Base-by-base conservation (phyloP, 2,113 vertebrate genomes). In the Nipponia nippon region DNA sequence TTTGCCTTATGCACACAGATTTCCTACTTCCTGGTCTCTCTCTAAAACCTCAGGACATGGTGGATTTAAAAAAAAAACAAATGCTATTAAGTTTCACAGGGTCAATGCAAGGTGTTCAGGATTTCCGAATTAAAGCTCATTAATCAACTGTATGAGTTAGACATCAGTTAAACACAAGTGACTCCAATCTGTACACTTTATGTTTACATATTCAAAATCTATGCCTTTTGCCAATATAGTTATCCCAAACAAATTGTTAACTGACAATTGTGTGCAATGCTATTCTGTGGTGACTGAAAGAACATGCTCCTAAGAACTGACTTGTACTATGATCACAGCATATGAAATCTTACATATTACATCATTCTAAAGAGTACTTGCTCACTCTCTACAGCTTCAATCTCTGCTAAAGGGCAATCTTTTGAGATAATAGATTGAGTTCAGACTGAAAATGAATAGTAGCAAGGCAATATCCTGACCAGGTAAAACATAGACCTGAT, bases 211-310 rank as follows among this genome's bases (percentile, higher is more conserved):
- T 53, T 75, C 18, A 83, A 71, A 79, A 76, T 61, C 12, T 76
- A 26, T 44, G 56, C 11, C 11, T 85, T 72, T 88, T 11, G 3
- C 25, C 40, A 40, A 20, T 47, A 29, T 11, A 46, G 3, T 44
- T 83, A 44, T 38, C 27, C 20, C 23, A 47, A 79, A 87, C 0
- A 72, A 90, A 38, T 32, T 58, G 27, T 61, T 81, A 49, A 38
- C 12, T 65, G 58, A 50, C 4, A 7, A 16, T 40, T 88, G 12
- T 0, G 0, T 72, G 56, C n/a, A 82, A 13, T 25, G 8, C 9
- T 47, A 4, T 65, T 53, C 40, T 76, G 17, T 44, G 44, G 25
- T 90, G 75, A 55, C 30, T 72, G 58, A 88, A 91, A 76, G 53
- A 90, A 47, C 23, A 18, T 36, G 25, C 15, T 34, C 11, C 13